Conservation (phyloP, 2,113 vertebrate genomes). For the Ploceus nigricollis region DNA sequence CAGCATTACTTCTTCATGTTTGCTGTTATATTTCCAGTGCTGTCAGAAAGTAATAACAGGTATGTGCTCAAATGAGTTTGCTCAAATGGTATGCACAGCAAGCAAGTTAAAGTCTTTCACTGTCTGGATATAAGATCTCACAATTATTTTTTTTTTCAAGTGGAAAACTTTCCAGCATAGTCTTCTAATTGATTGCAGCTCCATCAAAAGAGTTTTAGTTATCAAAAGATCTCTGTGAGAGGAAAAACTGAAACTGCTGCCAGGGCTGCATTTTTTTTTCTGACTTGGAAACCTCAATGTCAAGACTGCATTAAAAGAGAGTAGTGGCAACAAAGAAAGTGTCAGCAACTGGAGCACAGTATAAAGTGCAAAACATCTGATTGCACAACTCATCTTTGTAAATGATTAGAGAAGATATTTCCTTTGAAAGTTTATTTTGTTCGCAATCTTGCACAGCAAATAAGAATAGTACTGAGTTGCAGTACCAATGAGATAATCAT, state of each 20-base stretch:
- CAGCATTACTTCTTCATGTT: rapidly evolving
- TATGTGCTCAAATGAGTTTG: not conserved
- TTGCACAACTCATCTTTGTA: not conserved
- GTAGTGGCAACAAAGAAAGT: not conserved
- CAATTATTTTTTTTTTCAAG: not conserved
- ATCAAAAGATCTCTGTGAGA: not conserved
- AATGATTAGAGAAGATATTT: not conserved
- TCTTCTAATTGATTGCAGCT: not conserved
- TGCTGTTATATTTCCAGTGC: not conserved
- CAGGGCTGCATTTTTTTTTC: not conserved
- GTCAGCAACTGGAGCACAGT: not conserved
- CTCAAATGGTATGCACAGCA: not conserved
- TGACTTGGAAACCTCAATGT: not conserved
- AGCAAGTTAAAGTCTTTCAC: not conserved
- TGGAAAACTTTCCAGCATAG: not conserved
- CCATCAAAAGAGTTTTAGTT: not conserved
- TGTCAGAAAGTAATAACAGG: not conserved
- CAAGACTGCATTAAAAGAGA: not conserved
- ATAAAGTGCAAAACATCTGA: not conserved
- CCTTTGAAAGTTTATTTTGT: not conserved
- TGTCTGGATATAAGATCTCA: not conserved
- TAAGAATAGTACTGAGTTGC: not conserved
- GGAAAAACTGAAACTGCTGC: not conserved
- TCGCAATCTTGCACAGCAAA: not conserved
- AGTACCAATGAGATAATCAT: not conserved